These are phyloP conservation scores for Stenodema calcarata DNA, from an alignment of 2,888 invertebrate genomes.

Conservation along the genomic window DNA sequence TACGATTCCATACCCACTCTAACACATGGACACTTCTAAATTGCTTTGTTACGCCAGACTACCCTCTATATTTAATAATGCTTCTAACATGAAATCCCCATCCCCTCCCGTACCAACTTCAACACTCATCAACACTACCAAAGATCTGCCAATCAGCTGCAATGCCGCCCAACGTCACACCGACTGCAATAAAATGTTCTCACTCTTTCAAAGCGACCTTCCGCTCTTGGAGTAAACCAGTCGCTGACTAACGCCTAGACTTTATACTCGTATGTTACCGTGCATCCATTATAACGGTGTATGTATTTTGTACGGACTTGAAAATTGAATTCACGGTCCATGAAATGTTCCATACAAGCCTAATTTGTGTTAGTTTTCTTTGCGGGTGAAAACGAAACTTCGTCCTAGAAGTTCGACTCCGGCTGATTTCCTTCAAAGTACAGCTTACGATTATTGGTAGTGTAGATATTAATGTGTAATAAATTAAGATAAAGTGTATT, in stretches of 20 bases:
- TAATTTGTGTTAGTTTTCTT: constrained; percentile 5
- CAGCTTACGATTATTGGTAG: neutral
- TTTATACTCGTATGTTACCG: neutral
- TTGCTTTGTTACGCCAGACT: too few relatives aligned
- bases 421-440: neutral
- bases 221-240: neutral
- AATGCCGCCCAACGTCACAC: neutral
- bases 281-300: neutral
- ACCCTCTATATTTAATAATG: too few relatives aligned
- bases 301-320: constrained; percentile 13
- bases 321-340: neutral
- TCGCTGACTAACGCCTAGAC: neutral
- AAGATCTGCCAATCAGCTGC: neutral
- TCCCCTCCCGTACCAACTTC: too few relatives aligned
- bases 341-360: constrained; percentile 6
- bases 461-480: neutral
- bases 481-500: constrained; percentile 6
- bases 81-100: too few relatives aligned
- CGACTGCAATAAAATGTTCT: neutral
- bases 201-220: neutral
- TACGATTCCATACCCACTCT: too few relatives aligned
- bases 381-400: neutral
- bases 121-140: neutral
- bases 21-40: too few relatives aligned
- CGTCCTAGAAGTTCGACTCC: neutral